A percentile compares a stretch with the other conserved stretches of the same genome.
phyloP scores from a whole-genome alignment of 2,888 invertebrate species.

The Therioaphis trifolii region DNA sequence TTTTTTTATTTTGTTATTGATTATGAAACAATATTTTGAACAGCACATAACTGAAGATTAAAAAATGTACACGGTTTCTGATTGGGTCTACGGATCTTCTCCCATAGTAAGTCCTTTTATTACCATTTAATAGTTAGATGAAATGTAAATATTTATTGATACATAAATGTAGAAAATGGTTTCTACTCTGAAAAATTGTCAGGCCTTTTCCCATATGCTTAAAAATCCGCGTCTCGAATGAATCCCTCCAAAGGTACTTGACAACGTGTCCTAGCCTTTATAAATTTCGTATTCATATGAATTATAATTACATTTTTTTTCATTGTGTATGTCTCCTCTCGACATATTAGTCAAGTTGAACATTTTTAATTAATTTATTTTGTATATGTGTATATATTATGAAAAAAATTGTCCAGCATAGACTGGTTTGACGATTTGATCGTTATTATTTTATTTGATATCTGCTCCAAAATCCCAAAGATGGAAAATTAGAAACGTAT shows the following conservation, averaged over 20 bases:
- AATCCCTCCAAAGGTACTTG: not conserved
- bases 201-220: not conserved
- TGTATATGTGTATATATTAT: slow-evolving; percentile 16
- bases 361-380: not conserved
- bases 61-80: not conserved
- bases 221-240: not conserved
- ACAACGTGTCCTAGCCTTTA: not conserved
- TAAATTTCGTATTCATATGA: not conserved
- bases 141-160: not conserved
- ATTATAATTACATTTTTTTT: slow-evolving; percentile 15
- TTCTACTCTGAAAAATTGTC: not conserved
- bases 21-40: not conserved
- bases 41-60: not conserved
- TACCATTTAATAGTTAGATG: slow-evolving; percentile 1
- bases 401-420: not conserved
- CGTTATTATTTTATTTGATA: not conserved
- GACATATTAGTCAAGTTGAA: not conserved
- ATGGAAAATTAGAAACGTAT: not conserved
- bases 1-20: not conserved
- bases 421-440: not conserved
- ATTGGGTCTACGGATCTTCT: not conserved
- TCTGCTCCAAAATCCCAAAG: slow-evolving; percentile 11
- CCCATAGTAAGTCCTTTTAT: slow-evolving; percentile 7
- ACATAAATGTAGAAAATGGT: not conserved
- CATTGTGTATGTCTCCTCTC: not conserved